Base-by-base conservation (phyloP, 2,888 invertebrate genomes). In the Amphipyra berbera region DNA sequence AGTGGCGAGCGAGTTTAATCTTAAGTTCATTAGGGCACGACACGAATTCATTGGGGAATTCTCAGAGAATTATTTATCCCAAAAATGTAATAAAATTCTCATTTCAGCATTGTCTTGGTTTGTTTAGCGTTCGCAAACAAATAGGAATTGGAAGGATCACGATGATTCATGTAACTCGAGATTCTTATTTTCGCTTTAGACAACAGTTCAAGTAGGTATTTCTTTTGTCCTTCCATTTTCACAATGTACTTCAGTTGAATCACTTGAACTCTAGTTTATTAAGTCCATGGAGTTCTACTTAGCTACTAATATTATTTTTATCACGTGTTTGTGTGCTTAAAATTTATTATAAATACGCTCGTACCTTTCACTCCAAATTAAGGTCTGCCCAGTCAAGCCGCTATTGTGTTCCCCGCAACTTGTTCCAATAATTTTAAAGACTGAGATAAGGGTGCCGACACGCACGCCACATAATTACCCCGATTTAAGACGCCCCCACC, bases 381-480 rank as follows among this genome's bases (percentile, higher is more conserved):
- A 62, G 68, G 59, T 45, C 52, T 40, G 35, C 27, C 53, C 50
- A 52, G 54, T 57, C 46, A 50, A 63, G 54, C 47, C 35, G 50
- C 56, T 46, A 67, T 67, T 71, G 60, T 62, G 55, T 40, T 44
- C 55, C 56, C 59, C 57, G 45, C 42, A 42, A 61, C 63, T 76
- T 76, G 77, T 64, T 66, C 68, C 61, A 68, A 66, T 65, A 65
- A 74, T 68, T 76, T 65, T 61, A 74, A 75, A 68, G 67, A 64
- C 57, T 74, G 67, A 70, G 73, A 80, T 77, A 78, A 81, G 50
- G 67, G 61, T 52, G 62, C 58, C 69, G 83, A 61, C 79, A 79
- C 74, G 78, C 78, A 79, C 81, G 73, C 76, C 69, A 76, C 79
- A 76, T 86, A 86, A 88, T 88, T 88, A 84, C 80, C 67, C 64